Base-by-base conservation (phyloP, 2,113 vertebrate species). In the Leucopternis melanops region DNA sequence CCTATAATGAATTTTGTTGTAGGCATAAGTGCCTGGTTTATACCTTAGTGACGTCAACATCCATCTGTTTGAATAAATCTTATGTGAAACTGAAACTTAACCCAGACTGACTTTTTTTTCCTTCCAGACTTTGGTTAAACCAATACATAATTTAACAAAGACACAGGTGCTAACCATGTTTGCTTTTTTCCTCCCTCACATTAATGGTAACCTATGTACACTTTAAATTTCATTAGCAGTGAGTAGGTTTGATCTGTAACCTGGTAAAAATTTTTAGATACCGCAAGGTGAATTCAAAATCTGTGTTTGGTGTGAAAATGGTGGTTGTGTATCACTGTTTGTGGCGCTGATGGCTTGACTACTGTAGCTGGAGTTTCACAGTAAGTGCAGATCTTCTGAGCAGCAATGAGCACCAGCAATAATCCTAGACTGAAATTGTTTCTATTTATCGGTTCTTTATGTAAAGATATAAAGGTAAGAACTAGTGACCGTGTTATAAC, bases 151-250 rank as follows among this genome's bases (percentile, higher is more conserved):
- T 84, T 70, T 78, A 62, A 61, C 1, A 6, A 66, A 38, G 25
- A 47, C 16, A 26, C 9, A 77, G 8, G 6, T 49, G 4, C 3
- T 32, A 31, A 13, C 3, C 0, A 0, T 17, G 13, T 40, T 70
- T 66, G 10, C 1, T 74, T 91, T 86, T 71, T 8, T 13, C 8
- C 6, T 91, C 15, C 13, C 2, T 49, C 17, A 32, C 9, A 16
- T 54, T 55, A 45, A 29, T 27, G n/a, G 19, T 50, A 67, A 71
- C 1, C 2, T 62, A 1, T 18, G 7, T 54, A 32, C 16, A 8
- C 10, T 70, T 81, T 29, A 78, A 45, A 66, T 81, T 87, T 62
- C 3, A n/a, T 81, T 79, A 67, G 5, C 20, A 38, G 16, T n/a
- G 21, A 42, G 15, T 16, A 40, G 16, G 16, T 61, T 72, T 80